These are phyloP conservation scores for Rhinoptilus africanus DNA, from an alignment of 2,113 vertebrate genomes.

Conservation along the genomic window DNA sequence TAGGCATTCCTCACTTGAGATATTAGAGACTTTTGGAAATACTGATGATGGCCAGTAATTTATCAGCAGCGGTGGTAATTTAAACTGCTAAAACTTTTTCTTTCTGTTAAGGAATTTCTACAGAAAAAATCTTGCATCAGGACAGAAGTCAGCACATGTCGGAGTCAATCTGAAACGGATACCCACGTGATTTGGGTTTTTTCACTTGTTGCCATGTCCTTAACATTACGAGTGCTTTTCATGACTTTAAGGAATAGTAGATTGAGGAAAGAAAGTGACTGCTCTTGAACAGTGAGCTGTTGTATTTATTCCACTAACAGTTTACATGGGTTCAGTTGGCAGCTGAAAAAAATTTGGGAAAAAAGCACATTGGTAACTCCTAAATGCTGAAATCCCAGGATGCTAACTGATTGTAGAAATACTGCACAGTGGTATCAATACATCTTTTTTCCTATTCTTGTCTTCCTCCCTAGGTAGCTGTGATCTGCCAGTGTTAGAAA, in stretches of 20 bases:
- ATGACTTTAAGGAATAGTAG: neutral
- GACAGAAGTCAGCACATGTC: neutral
- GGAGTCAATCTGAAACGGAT: neutral
- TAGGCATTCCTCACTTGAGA: neutral
- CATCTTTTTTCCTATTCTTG: neutral
- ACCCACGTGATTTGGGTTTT: accelerated
- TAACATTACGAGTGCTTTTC: neutral
- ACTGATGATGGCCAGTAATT: neutral
- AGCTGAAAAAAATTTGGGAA: neutral
- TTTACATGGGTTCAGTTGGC: neutral
- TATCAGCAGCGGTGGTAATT: neutral
- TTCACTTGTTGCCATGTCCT: neutral
- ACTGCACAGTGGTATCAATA: neutral
- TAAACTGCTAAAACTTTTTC: neutral
- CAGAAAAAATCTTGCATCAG: neutral
- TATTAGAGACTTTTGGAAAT: neutral
- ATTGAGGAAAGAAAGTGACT: neutral
- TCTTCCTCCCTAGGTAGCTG: neutral
- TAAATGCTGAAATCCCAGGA: neutral
- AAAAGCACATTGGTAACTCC: neutral
- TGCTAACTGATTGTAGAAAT: neutral
- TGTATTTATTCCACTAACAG: neutral
- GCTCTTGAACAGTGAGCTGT: neutral
- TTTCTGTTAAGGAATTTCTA: neutral
- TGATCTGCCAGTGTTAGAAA: neutral